phyloP scores from a whole-genome alignment of 2,888 invertebrate species.

The Sphaerophoria rueppellii region DNA sequence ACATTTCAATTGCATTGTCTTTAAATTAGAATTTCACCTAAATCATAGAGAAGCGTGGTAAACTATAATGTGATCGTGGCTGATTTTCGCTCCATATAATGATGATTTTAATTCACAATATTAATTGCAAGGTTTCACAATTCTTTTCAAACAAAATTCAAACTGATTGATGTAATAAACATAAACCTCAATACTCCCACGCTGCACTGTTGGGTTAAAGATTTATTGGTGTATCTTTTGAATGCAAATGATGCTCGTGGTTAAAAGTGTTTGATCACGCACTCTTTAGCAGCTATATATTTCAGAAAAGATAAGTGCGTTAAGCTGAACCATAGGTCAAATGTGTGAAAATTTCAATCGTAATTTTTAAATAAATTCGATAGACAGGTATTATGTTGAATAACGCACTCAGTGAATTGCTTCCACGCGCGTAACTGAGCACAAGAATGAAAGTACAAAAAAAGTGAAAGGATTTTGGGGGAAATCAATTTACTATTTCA shows the following conservation, averaged over 20 bases:
- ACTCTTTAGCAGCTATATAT: not conserved
- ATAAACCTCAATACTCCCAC: constrained; percentile 42
- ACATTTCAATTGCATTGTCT: constrained; percentile 45
- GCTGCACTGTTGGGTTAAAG: not conserved
- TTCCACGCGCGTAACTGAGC: not conserved
- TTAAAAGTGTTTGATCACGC: no score
- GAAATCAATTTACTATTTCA: not conserved
- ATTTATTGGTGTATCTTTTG: not conserved
- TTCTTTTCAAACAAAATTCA: constrained; percentile 2
- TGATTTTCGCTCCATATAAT: constrained; percentile 17
- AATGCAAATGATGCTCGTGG: constrained; percentile 27
- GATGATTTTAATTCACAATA: constrained; percentile 41
- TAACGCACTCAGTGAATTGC: not conserved
- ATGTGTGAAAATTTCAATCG: not conserved
- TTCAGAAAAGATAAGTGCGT: not conserved
- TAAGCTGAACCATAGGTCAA: not conserved
- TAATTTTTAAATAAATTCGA: no score
- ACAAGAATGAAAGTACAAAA: constrained; percentile 1
- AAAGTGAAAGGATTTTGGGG: constrained; percentile 2
- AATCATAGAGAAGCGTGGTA: constrained; percentile 35
- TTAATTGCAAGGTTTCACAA: constrained; percentile 56
- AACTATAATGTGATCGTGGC: constrained; percentile 18
- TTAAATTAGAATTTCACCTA: constrained; percentile 49
- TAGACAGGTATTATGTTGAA: no score
- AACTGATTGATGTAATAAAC: constrained; percentile 41